A percentile compares a stretch with the other conserved stretches of the same genome.
phyloP scores from a whole-genome alignment of 2,888 invertebrate genomes.

The Mythimna loreyi region DNA sequence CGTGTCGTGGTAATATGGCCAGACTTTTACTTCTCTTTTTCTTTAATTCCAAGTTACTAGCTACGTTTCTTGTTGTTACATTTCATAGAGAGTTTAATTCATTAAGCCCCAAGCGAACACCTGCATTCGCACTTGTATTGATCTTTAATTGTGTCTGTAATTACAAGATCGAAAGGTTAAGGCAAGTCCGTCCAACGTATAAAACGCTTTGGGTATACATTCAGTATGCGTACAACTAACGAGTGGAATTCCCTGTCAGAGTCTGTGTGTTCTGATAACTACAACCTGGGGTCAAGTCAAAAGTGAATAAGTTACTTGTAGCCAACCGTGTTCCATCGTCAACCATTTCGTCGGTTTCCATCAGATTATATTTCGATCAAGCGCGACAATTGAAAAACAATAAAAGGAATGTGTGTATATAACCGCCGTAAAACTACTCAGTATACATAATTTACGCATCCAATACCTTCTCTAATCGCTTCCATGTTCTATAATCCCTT shows the following conservation, averaged over 20 bases:
- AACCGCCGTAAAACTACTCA: too few species aligned
- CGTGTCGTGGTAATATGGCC: too few species aligned
- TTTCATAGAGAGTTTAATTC: too few species aligned
- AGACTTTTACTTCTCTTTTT: too few species aligned
- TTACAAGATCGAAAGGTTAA: too few species aligned
- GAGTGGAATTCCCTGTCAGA: background rate
- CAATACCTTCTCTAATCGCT: background rate
- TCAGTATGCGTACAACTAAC: background rate
- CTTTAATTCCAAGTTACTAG: too few species aligned
- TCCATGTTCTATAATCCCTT: background rate
- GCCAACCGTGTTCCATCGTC: background rate
- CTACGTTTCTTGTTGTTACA: too few species aligned
- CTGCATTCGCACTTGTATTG: too few species aligned
- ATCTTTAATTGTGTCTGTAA: too few species aligned
- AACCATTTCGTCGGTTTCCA: background rate
- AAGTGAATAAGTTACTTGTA: background rate
- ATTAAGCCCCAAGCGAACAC: too few species aligned
- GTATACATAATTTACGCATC: background rate
- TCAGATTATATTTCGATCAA: background rate
- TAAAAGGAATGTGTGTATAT: background rate
- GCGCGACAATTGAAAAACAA: too few species aligned
- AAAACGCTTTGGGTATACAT: background rate
- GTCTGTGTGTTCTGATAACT: background rate
- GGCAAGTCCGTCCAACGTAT: background rate
- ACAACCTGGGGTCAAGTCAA: background rate